Percentiles rank a stretch among this genome's conserved stretches.
These are phyloP conservation scores for Tromatobia lineatoria DNA, from an alignment of 2,888 invertebrate species.

Conservation along the genomic window DNA sequence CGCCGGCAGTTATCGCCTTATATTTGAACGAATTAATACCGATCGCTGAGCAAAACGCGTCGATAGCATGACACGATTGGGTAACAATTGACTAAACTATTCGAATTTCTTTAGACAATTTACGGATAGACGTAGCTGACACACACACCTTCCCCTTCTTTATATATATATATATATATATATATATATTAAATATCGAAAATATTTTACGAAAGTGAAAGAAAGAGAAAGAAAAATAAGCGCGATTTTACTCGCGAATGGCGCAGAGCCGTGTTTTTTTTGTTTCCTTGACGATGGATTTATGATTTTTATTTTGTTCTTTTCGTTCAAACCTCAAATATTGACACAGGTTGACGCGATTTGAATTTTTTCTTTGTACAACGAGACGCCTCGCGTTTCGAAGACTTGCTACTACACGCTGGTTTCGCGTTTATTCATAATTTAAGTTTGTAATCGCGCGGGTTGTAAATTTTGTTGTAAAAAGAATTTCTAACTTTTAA, in stretches of 20 bases:
- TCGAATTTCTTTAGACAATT: slow-evolving; percentile 13
- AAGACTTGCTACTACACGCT: neutral
- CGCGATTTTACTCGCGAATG: slow-evolving; percentile 23
- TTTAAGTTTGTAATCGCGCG: slow-evolving; percentile 35
- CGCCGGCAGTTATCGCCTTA: neutral
- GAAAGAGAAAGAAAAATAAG: neutral
- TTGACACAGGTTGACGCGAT: slow-evolving; percentile 23
- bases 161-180: slow-evolving; percentile 40
- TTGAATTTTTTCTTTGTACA: neutral
- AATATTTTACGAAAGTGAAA: slow-evolving; percentile 45
- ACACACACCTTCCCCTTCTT: slow-evolving; percentile 12
- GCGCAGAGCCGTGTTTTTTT: slow-evolving; percentile 52
- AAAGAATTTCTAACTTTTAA: slow-evolving; percentile 38
- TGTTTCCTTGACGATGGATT: slow-evolving; percentile 58
- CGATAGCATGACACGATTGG: slow-evolving; percentile 32
- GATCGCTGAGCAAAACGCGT: slow-evolving; percentile 1
- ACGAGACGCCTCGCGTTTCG: neutral
- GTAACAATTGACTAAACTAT: slow-evolving; percentile 17
- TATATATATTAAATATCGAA: slow-evolving; percentile 35
- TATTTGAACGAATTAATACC: neutral
- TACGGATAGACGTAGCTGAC: slow-evolving; percentile 39
- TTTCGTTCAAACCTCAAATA: neutral
- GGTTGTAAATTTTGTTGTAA: slow-evolving; percentile 4
- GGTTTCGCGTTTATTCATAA: neutral
- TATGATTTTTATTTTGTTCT: slow-evolving; percentile 65